Base-by-base conservation (phyloP, 2,797 vertebrate species). In the Alcedo quadribrachys region DNA sequence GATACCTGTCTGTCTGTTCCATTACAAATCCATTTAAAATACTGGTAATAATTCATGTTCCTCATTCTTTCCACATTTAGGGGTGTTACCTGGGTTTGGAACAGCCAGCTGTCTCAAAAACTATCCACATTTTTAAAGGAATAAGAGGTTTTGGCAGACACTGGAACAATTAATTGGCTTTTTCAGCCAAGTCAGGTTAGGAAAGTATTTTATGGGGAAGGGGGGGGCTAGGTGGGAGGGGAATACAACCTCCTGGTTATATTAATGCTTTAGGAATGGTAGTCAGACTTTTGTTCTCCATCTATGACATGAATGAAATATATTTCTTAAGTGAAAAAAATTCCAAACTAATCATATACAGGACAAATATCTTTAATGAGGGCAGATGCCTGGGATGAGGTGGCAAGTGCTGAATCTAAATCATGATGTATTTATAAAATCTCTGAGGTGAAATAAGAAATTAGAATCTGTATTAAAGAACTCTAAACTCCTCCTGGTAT, bases 101-200 rank as follows among this genome's bases (percentile, higher is more conserved):
- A 79, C 93, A 92, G 84, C 83, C 92, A 95, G 77, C 94, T 95
- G 95, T 95, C 94, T 97, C 89, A 95, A 95, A 63, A 86, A 35
- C 82, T 94, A 43, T 91, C 79, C 40, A 0, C 92, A 87, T 89
- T 94, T 92, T 93, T 93, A 96, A 96, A 93, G 91, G 84, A 85
- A 88, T 96, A 96, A 95, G 81, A 93, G 85, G 42, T 93, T 71
- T 97, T 97, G 96, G 96, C 96, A 96, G 90, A 93, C 69, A 87
- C 55, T 96, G 95, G 87, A 96, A 97, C 95, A 96, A 95, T 95
- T 98, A 96, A 97, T 97, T 97, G 94, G 91, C 89, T 97, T 97
- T 97, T 97, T 91, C 82, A 96, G 96, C 96, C 96, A 97, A 97
- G 87, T 86, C 86, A 93, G 94, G 92, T 97, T 96, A 97, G 93